These are phyloP conservation scores for Columba livia DNA, from an alignment of 2,113 vertebrate species.

Conservation along the genomic window DNA sequence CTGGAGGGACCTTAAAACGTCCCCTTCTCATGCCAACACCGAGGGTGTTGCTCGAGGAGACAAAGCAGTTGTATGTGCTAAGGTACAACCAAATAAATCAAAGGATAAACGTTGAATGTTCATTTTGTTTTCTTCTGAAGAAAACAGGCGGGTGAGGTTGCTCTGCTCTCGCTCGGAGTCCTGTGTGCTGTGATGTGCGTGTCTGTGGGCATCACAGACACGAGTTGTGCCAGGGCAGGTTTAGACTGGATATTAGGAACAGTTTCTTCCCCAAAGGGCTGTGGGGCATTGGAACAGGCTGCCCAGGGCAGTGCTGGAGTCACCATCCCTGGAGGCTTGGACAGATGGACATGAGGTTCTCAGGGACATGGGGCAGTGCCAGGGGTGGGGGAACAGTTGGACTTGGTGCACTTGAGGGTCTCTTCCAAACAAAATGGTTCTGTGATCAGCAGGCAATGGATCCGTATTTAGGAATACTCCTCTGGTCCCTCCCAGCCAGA, in stretches of 20 bases:
- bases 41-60: background rate
- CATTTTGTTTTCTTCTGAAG: background rate
- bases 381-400: no score
- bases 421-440: no score
- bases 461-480: accelerated
- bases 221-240: no score
- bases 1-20: background rate
- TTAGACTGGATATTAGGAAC: no score
- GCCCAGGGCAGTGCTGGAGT: no score
- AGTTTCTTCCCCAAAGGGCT: no score
- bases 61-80: accelerated
- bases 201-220: background rate
- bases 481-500: background rate
- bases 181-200: accelerated
- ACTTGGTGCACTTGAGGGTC: no score
- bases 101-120: accelerated
- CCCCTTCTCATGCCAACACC: accelerated
- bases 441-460: background rate
- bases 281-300: no score
- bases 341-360: no score
- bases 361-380: no score
- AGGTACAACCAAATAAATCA: accelerated
- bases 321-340: no score
- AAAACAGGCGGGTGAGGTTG: background rate
- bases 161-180: background rate